A percentile compares a stretch with the other conserved stretches of the same genome.
These are phyloP conservation scores for Ips nitidus DNA, from an alignment of 1,140 invertebrate species.

Conservation along the genomic window DNA sequence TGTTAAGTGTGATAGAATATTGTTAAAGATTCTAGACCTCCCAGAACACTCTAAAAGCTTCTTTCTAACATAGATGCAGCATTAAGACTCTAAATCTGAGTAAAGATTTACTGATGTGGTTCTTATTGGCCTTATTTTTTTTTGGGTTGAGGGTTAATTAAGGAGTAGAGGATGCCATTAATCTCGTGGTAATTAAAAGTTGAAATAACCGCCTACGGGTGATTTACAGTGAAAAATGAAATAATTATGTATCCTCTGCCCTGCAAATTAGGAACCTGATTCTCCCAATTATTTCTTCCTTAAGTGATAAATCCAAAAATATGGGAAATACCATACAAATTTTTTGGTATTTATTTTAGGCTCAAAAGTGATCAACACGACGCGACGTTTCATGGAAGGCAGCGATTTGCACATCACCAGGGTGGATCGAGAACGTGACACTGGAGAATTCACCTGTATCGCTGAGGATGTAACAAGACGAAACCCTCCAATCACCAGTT, in stretches of 20 bases:
- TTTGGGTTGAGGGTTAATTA: conserved; percentile 8
- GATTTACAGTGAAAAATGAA: conserved; percentile 10
- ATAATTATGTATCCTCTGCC: not conserved
- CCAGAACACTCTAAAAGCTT: too few species aligned
- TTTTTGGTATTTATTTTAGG: conserved; percentile 32
- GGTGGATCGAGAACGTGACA: conserved; percentile 57
- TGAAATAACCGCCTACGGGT: conserved; percentile 10
- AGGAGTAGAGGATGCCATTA: conserved; percentile 9
- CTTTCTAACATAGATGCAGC: too few species aligned
- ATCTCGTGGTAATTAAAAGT: conserved; percentile 16
- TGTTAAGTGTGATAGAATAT: too few species aligned
- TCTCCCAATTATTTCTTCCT: not conserved
- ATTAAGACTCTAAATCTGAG: too few species aligned
- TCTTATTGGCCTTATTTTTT: not conserved
- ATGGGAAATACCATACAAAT: not conserved
- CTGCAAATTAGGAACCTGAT: not conserved
- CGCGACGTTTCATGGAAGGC: conserved; percentile 60
- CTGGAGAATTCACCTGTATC: conserved; percentile 62
- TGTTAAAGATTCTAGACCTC: too few species aligned
- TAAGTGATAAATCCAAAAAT: not conserved
- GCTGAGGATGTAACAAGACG: conserved; percentile 58
- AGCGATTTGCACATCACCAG: conserved; percentile 60
- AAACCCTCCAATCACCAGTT: conserved; percentile 59
- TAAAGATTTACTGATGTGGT: too few species aligned
- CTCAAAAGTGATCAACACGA: conserved; percentile 58